Conservation (phyloP, 1,140 invertebrate species). For the Lucilia cuprina region DNA sequence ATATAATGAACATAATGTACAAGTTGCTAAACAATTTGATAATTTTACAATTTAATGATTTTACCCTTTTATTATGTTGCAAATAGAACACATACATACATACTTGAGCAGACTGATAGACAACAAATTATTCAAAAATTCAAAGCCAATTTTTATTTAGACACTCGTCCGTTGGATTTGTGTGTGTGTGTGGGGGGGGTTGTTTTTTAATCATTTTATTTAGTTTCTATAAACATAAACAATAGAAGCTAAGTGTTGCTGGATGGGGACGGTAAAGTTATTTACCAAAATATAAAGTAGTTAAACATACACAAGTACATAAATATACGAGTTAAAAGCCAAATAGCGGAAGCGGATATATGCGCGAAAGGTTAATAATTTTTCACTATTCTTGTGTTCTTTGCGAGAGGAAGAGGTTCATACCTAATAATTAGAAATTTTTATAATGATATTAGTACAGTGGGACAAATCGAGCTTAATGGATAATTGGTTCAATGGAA, state of each 20-base stretch:
- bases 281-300: not conserved
- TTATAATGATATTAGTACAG: too few species aligned
- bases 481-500: too few species aligned
- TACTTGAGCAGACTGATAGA: not conserved
- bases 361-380: conserved; percentile 30
- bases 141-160: not conserved
- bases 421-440: not conserved
- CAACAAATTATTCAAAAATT: conserved; percentile 27
- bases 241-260: not conserved
- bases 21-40: conserved; percentile 11
- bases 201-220: conserved; percentile 27
- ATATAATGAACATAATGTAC: not conserved
- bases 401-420: not conserved
- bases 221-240: not conserved
- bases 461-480: too few species aligned
- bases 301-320: not conserved
- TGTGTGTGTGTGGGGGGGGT: too few species aligned
- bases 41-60: conserved; percentile 22
- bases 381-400: not conserved
- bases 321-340: conserved; percentile 13
- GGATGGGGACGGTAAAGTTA: not conserved
- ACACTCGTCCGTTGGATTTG: not conserved
- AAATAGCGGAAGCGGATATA: conserved; percentile 33
- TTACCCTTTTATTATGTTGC: not conserved
- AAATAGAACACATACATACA: not conserved